phyloP scores from a whole-genome alignment of 2,113 vertebrate genomes.

The Aegypius monachus region DNA sequence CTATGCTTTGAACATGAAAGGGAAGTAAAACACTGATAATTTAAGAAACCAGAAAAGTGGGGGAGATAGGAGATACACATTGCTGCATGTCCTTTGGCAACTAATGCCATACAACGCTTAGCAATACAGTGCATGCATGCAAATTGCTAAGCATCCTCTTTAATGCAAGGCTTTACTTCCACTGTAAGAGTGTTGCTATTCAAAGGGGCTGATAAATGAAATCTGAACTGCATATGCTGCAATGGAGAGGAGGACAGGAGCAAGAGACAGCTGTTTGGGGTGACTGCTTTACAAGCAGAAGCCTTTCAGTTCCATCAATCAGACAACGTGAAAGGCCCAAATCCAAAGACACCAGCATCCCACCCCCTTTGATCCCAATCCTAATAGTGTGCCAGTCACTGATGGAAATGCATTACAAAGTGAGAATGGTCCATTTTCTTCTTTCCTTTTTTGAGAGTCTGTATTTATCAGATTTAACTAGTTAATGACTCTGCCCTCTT shows the following conservation, averaged over 20 bases:
- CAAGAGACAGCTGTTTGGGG: conserved; percentile 72
- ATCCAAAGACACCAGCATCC: conserved; percentile 68
- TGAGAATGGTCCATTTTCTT: conserved; percentile 29
- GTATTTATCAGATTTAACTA: conserved; percentile 67
- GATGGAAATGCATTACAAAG: conserved; percentile 50
- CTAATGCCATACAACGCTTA: background rate
- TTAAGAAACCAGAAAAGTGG: conserved; percentile 71
- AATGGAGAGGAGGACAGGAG: conserved; percentile 70
- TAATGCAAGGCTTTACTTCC: conserved; percentile 52
- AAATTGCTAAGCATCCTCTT: conserved; percentile 41
- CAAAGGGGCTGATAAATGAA: conserved; percentile 71
- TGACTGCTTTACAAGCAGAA: conserved; percentile 72
- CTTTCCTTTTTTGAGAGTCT: conserved; percentile 16
- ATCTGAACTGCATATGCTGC: conserved; percentile 65
- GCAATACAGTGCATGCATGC: conserved; percentile 38
- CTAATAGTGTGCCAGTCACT: conserved; percentile 72
- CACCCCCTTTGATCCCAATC: conserved; percentile 73
- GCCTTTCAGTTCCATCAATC: conserved; percentile 70
- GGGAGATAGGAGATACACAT: conserved; percentile 49
- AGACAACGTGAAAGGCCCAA: conserved; percentile 71
- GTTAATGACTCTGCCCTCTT: conserved; percentile 33
- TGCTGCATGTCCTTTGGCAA: conserved; percentile 68
- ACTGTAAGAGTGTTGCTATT: conserved; percentile 60
- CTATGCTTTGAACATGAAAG: conserved; percentile 77
- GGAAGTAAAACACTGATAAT: conserved; percentile 72